These are phyloP conservation scores for Chelonia mydas DNA, from an alignment of 2,797 vertebrate genomes.

Conservation along the genomic window DNA sequence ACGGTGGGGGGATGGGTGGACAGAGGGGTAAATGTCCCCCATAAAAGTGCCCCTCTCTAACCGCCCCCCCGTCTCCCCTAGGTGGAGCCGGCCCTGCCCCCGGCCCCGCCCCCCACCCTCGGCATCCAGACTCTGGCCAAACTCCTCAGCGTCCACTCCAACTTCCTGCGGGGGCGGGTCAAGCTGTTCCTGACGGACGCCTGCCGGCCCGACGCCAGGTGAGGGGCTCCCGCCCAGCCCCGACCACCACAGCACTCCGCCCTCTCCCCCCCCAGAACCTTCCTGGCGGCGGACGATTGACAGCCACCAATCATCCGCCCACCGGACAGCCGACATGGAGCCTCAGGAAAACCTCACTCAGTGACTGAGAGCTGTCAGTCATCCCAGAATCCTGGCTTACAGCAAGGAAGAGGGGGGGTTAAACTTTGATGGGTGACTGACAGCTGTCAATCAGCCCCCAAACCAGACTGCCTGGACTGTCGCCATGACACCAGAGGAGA, in stretches of 20 bases:
- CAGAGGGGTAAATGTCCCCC: constrained; percentile 51
- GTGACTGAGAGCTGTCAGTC: background rate
- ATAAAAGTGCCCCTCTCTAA: background rate
- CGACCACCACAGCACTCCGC: background rate
- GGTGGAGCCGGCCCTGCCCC: constrained; percentile 29
- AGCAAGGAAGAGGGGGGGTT: background rate
- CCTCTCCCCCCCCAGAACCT: background rate
- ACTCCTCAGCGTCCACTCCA: constrained; percentile 86
- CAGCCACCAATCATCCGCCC: background rate
- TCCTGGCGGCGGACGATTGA: background rate
- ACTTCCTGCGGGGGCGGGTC: constrained; percentile 91
- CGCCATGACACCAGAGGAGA: too few relatives aligned
- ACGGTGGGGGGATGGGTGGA: constrained; percentile 30
- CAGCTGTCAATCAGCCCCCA: background rate
- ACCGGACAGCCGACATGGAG: too few relatives aligned
- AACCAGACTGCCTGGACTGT: too few relatives aligned
- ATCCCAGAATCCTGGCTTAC: background rate
- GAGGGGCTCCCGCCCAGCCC: constrained; percentile 51
- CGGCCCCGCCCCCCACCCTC: constrained; percentile 15
- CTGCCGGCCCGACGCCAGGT: constrained; percentile 86
- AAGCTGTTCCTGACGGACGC: constrained; percentile 82
- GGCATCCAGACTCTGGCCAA: constrained; percentile 81
- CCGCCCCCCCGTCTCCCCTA: background rate
- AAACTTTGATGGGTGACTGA: background rate
- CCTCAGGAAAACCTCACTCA: too few relatives aligned